Base-by-base conservation (phyloP, 1,140 invertebrate genomes). In the Diachasma alloeum region DNA sequence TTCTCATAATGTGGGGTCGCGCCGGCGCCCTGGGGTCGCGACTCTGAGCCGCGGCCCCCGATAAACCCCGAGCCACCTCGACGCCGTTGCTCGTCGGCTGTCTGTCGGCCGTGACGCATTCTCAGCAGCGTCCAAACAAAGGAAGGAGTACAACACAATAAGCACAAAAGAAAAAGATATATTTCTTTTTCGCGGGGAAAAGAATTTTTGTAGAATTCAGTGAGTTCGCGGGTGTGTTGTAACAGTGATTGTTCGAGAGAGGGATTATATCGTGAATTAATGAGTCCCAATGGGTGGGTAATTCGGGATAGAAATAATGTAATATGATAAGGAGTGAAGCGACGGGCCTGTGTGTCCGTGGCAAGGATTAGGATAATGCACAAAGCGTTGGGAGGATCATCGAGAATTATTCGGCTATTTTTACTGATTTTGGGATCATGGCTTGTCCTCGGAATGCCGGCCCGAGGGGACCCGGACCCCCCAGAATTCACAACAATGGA, bases 401-500 rank as follows among this genome's bases (percentile, higher is more conserved):
- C 59, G 63, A 66, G 74, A 76, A 72, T 56, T 56, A 72, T 79
- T 48, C 79, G 80, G 19, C 11, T 87, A 31, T 36, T 84, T 15
- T 74, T 78, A 71, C 63, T 81, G 26, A 17, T 84, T 37, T 19
- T 79, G 42, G 77, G 79, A 56, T 80, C 80, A 59, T 83, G 82
- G 79, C 69, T 86, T 36, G 42, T 81, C 26, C 78, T 81, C 39
- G 83, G 78, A 67, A 78, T 67, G 39, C 56, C 78, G 53, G 84
- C 66, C 46, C 72, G 82, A 36, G 86, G 82, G 67, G 75, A 79
- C 36, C 82, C 86, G 74, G 84, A 86, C 71, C 74, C 81, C 36
- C 80, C 81, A 48, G 83, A 87, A 24, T 24, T 79, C 4, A 83
- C 83, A 42, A 84, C 81, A 3, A 24, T 79, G 17, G 79, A 83